Base-by-base conservation (phyloP, 2,888 invertebrate species). In the Amblyteles armatorius region DNA sequence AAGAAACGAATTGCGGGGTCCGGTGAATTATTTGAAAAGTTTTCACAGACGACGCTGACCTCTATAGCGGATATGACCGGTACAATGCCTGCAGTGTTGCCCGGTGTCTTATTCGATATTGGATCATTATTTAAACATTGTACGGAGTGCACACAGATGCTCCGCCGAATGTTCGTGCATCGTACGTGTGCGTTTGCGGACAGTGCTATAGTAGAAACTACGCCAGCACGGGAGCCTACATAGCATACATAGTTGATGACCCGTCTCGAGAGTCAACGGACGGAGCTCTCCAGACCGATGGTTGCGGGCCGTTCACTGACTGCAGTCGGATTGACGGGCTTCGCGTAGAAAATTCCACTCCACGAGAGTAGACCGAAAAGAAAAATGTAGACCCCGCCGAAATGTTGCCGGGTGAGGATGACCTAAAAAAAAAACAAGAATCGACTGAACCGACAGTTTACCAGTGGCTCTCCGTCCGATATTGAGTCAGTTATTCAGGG, bases 231-330 rank as follows among this genome's bases (percentile, higher is more conserved):
- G 40, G 36, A 52, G 40, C 67, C 52, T 65, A 52, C 65, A 55
- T 65, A 40, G 67, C 77, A 77, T 77, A 67, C 65, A 77, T 77
- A 77, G 77, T 77, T 77, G 77, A 77, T 77, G 77, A 77, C 65
- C 77, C 55, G 77, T 77, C 77, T 77, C 77, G 77, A 77, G 77
- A 77, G 67, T 55, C 77, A 52, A 67, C 77, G 67, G 50, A 67
- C 77, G 52, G 52, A 65, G 76, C 76, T 16, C 22, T 52, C 19
- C n/a, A 33, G 67, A 52, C 65, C 65, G 4, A 65, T 36, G 40
- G 19, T 19, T 11, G 67, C 76, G 22, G 16, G 63, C 50, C 74
- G 74, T 76, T 76, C 74, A 76, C 63, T 65, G 44, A 60, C 48
- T 33, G 48, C 74, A 76, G 48, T 44, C 50, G 48, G 50, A 50